Percentiles rank a stretch among this genome's conserved stretches.
These are phyloP conservation scores for Fabriciana adippe DNA, from an alignment of 2,888 invertebrate species.

Conservation along the genomic window DNA sequence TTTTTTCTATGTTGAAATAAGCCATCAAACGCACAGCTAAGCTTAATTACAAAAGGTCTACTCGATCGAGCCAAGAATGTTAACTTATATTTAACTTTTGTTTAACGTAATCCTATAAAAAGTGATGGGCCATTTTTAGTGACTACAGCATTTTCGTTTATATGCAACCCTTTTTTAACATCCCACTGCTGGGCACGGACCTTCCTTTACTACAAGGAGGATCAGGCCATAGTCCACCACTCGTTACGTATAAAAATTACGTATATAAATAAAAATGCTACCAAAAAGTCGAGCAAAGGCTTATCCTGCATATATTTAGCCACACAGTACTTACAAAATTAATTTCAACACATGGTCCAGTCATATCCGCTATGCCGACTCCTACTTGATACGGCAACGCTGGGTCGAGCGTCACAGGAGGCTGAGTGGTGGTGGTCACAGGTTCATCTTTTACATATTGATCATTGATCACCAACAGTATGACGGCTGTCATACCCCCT, in stretches of 20 bases:
- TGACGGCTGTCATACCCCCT: conserved; percentile 57
- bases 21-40: too few species aligned
- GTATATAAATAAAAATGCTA: too few species aligned
- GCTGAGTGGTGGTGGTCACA: conserved; percentile 22
- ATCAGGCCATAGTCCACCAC: too few species aligned
- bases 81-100: too few species aligned
- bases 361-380: conserved; percentile 94
- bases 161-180: too few species aligned
- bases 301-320: not conserved
- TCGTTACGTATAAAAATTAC: too few species aligned
- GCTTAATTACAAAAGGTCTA: too few species aligned
- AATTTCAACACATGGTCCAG: conserved; percentile 95
- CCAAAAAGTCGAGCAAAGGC: not conserved
- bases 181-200: too few species aligned
- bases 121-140: not conserved
- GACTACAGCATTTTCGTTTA: too few species aligned
- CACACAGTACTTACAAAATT: conserved; percentile 88
- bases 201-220: too few species aligned
- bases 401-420: conserved; percentile 9
- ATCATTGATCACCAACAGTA: conserved; percentile 54
- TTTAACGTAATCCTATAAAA: not conserved
- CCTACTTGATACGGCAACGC: conserved; percentile 81
- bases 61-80: too few species aligned
- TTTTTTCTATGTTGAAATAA: too few species aligned
- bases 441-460: conserved; percentile 17